A percentile compares a stretch with the other conserved stretches of the same genome.
phyloP scores from a whole-genome alignment of 2,888 invertebrate genomes.

The Acanthosepion pharaonis region DNA sequence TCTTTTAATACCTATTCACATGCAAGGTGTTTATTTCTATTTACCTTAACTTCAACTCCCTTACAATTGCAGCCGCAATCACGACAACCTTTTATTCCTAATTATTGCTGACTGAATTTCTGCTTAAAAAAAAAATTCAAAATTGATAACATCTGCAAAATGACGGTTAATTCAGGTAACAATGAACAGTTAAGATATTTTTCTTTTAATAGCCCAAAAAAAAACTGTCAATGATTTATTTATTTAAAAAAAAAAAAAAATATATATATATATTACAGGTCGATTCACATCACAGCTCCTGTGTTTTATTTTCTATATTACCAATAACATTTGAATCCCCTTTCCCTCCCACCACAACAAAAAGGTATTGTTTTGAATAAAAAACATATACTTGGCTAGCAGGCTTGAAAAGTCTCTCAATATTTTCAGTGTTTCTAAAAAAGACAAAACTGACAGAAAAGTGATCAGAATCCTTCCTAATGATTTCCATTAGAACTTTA shows the following conservation, averaged over 20 bases:
- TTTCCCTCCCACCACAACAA: neutral
- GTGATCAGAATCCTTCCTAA: neutral
- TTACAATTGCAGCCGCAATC: no score
- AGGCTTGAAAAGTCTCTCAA: neutral
- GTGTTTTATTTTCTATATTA: neutral
- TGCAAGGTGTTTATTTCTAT: no score
- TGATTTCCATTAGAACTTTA: neutral
- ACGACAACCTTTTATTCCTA: fast-evolving
- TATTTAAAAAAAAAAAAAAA: neutral
- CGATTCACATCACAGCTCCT: neutral
- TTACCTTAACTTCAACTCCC: no score
- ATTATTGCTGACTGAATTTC: neutral
- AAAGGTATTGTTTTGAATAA: neutral
- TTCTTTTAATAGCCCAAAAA: neutral
- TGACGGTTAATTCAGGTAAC: neutral
- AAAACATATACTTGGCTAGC: neutral
- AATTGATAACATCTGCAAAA: neutral
- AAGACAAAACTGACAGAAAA: neutral
- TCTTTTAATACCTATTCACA: no score
- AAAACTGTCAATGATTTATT: neutral
- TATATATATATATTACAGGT: neutral
- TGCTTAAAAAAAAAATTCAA: neutral
- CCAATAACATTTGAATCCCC: neutral
- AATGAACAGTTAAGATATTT: neutral
- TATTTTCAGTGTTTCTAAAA: neutral